Evolutionary conservation across 2,888 invertebrate species (phyloP).

Genomic region (Pristionchus japonicus): DNA sequence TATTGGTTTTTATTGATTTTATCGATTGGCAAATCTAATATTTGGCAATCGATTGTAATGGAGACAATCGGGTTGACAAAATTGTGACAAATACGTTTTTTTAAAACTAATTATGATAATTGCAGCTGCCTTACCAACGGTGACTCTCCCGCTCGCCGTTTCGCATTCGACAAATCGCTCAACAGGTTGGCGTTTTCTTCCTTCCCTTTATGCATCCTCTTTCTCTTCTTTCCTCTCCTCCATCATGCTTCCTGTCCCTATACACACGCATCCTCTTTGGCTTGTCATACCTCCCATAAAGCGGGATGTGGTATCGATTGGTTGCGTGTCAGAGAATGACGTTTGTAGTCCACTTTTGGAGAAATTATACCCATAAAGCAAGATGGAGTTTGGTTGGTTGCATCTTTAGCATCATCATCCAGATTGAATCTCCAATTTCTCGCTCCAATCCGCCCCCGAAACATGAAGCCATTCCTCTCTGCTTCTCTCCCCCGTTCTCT

Average conservation of each 20-base stretch:
- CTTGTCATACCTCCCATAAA: not conserved
- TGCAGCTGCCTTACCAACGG: constrained; percentile 37
- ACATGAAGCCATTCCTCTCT: not conserved
- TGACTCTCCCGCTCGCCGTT: constrained; percentile 26
- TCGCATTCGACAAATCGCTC: constrained; percentile 40
- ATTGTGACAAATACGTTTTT: not conserved
- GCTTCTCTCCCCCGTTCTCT: not conserved
- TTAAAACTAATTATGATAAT: not conserved
- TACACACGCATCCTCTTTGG: not conserved
- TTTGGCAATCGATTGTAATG: not conserved
- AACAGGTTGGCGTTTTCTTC: constrained; percentile 14
- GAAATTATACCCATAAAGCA: no score
- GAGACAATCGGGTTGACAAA: not conserved
- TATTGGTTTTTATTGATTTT: no score
- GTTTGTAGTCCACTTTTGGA: no score
- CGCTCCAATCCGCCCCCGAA: no score
- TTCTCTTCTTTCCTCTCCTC: not conserved
- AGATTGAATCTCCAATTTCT: no score
- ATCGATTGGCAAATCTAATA: no score
- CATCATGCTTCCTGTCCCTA: not conserved
- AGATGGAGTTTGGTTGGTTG: no score
- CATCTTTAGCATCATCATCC: no score
- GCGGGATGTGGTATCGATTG: not conserved
- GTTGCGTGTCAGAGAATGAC: not conserved
- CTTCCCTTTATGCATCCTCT: not conserved